Base-by-base conservation (phyloP, 2,113 vertebrate genomes). In the Excalfactoria chinensis region DNA sequence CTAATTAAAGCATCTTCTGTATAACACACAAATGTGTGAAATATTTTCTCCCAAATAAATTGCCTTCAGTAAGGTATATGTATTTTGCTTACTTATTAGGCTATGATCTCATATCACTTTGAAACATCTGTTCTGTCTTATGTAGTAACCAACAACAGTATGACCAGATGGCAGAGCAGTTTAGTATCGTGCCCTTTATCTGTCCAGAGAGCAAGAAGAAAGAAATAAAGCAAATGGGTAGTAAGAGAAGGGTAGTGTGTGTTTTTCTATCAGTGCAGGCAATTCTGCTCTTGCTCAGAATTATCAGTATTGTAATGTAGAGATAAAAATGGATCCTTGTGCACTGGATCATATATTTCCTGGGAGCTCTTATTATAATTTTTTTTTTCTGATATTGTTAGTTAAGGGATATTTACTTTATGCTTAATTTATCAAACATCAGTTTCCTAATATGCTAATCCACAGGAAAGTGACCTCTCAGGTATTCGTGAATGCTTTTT, bases 181-280 rank as follows among this genome's bases (percentile, higher is more conserved):
- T 95, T 96, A 94, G 88, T 93, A 91, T 90, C 86, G 81, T 77
- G 63, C 79, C 79, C 87, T 93, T 95, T 94, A 88, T 90, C 79
- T 96, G 85, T 80, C 85, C 89, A 85, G 83, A 66, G 80, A 93
- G 48, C 76, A 88, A 0, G 0, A 48, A 92, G 71, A 81, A 69
- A 92, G 21, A 93, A 93, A 90, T 66, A 88, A 84, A 90, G 84
- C 53, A 87, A 91, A 74, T 64, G 63, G 66, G 23, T 86, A 19
- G 55, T 7, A 1, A 23, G 20, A 68, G 75, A 41, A 92, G 46
- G 71, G 55, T 15, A 89, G 75, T 80, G 44, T 43, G 37, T 60
- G 46, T 91, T 90, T 48, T 44, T 72, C 41, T 90, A 43, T 86
- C 81, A 41, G 5, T 49, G 63, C 81, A 92, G 71, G 58, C 71